Evolutionary conservation across 1,140 invertebrate genomes (phyloP).

Genomic region (Temnothorax nylanderi): DNA sequence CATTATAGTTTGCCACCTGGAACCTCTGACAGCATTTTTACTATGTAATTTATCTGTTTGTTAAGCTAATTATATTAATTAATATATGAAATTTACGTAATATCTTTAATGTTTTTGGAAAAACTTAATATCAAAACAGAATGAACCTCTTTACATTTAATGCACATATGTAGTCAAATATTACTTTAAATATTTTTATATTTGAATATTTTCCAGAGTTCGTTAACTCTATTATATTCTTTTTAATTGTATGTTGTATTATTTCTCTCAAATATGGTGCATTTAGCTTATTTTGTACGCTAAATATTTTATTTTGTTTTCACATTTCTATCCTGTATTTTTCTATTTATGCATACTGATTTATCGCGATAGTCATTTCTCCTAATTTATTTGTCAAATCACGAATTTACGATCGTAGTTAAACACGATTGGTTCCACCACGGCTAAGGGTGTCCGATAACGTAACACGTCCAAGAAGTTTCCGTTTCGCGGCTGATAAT

Average conservation of each 20-base stretch:
- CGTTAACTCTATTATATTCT: not conserved
- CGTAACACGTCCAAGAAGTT: constrained; percentile 28
- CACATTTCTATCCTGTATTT: not conserved
- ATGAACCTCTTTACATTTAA: not conserved
- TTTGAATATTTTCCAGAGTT: constrained; percentile 1
- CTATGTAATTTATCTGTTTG: not conserved
- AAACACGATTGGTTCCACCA: not conserved
- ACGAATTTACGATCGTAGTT: not conserved
- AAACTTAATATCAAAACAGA: not conserved
- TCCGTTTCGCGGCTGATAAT: constrained; percentile 33
- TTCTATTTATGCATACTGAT: not conserved
- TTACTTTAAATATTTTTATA: not conserved
- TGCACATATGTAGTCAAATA: not conserved
- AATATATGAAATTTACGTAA: not conserved
- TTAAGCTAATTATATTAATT: not conserved
- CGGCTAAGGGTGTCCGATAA: not conserved
- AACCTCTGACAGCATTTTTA: not conserved
- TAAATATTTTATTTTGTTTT: not conserved
- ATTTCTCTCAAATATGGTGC: not conserved
- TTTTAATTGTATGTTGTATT: not conserved
- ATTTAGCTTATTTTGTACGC: not conserved
- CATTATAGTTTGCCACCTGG: not conserved
- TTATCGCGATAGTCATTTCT: not conserved
- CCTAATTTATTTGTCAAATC: not conserved
- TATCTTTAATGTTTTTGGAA: not conserved